These are phyloP conservation scores for Thaumatotibia leucotreta DNA, from an alignment of 1,140 invertebrate genomes.

Conservation along the genomic window DNA sequence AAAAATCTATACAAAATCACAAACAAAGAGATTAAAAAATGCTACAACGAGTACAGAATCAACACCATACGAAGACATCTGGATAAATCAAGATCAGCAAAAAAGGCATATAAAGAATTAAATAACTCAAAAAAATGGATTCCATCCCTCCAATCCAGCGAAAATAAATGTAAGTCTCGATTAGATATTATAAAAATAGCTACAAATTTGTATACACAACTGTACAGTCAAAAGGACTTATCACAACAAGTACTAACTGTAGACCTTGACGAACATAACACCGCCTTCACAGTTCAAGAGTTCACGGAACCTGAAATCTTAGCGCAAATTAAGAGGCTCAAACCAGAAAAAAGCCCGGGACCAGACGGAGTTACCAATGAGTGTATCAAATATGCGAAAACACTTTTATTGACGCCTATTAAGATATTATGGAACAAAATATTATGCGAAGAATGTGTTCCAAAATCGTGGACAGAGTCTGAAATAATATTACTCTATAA, in stretches of 20 bases:
- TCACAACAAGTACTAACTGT: background rate
- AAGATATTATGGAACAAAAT: too few species aligned
- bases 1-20: conserved; percentile 27
- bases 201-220: background rate
- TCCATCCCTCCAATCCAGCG: background rate
- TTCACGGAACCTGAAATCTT: background rate
- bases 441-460: conserved; percentile 26
- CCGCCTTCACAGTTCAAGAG: background rate
- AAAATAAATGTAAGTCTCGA: background rate
- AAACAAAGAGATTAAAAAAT: background rate
- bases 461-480: conserved; percentile 29
- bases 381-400: background rate
- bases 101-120: conserved; percentile 13
- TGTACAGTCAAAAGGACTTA: background rate
- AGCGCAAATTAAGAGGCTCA: background rate
- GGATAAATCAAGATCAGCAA: background rate
- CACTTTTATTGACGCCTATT: background rate
- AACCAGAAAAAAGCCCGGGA: too few species aligned
- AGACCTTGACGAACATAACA: background rate
- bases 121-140: background rate
- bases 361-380: background rate
- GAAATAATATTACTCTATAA: conserved; percentile 44
- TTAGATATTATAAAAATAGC: background rate
- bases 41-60: background rate
- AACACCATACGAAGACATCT: background rate